These are phyloP conservation scores for Rhabdophis nuchalis DNA, from an alignment of 2,797 vertebrate genomes.

Conservation along the genomic window DNA sequence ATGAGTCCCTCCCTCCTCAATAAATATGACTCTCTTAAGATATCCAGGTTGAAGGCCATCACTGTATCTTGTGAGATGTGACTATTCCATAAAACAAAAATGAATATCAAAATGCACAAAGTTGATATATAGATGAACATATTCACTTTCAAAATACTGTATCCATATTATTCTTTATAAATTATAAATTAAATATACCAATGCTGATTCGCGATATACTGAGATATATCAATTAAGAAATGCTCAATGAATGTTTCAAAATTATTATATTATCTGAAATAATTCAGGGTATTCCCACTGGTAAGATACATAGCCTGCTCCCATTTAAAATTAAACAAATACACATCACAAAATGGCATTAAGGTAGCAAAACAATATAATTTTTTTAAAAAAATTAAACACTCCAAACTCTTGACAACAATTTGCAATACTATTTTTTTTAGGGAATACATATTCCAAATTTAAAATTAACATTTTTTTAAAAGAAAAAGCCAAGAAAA, in stretches of 20 bases:
- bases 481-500: constrained; percentile 11
- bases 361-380: constrained; percentile 26
- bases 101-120: neutral
- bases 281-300: neutral
- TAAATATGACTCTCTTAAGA: neutral
- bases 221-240: constrained; percentile 3
- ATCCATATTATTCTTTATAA: neutral
- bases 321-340: constrained; percentile 20
- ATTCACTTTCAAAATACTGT: neutral
- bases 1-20: neutral
- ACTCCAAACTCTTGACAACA: constrained; percentile 29
- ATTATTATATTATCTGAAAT: constrained; percentile 14
- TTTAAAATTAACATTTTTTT: neutral
- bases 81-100: constrained; percentile 5
- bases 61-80: neutral
- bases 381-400: constrained; percentile 37
- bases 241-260: constrained; percentile 25
- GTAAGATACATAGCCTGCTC: constrained; percentile 25
- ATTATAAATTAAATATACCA: neutral
- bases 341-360: neutral
- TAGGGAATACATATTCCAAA: constrained; percentile 8
- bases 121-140: neutral
- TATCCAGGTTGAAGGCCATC: neutral
- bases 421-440: constrained; percentile 27
- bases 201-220: neutral